Evolutionary conservation across 1,140 invertebrate species (phyloP).

Genomic region (Leptoteleia sp.): DNA sequence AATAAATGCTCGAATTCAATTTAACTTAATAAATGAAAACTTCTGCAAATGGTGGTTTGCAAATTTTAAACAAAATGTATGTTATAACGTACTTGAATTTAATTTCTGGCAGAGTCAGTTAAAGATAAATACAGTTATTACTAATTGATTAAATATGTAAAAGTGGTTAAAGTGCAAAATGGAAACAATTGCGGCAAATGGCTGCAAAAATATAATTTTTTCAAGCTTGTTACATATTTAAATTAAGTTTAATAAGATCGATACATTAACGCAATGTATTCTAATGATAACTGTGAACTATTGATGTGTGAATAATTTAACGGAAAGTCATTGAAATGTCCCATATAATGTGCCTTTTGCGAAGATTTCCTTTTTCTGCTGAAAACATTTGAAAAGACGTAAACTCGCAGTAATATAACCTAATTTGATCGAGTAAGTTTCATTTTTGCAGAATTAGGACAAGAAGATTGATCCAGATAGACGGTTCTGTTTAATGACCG

Average conservation of each 20-base stretch:
- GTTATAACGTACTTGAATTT: too few species aligned
- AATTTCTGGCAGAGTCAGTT: too few species aligned
- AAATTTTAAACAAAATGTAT: too few species aligned
- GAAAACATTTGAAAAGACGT: background rate
- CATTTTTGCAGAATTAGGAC: conserved; percentile 13
- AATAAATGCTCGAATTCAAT: too few species aligned
- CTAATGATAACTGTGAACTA: background rate
- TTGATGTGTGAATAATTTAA: conserved; percentile 31
- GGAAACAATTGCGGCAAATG: background rate
- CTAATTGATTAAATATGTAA: conserved; percentile 7
- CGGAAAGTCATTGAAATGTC: background rate
- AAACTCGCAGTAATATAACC: conserved; percentile 4
- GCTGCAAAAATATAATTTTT: background rate
- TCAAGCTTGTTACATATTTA: background rate
- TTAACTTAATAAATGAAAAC: too few species aligned
- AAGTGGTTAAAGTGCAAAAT: background rate
- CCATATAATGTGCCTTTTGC: background rate
- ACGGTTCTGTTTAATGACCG: conserved; percentile 9
- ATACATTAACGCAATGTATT: conserved; percentile 18
- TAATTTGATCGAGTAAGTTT: conserved; percentile 13
- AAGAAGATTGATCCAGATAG: conserved; percentile 30
- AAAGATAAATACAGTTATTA: too few species aligned
- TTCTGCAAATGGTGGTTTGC: too few species aligned
- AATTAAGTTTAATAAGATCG: conserved; percentile 20
- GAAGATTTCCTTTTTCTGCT: background rate